Evolutionary conservation across 2,888 invertebrate species (phyloP), one percentile per base, ranked within the genome.

Genomic region (Cataglyphis rosenhaueri): DNA sequence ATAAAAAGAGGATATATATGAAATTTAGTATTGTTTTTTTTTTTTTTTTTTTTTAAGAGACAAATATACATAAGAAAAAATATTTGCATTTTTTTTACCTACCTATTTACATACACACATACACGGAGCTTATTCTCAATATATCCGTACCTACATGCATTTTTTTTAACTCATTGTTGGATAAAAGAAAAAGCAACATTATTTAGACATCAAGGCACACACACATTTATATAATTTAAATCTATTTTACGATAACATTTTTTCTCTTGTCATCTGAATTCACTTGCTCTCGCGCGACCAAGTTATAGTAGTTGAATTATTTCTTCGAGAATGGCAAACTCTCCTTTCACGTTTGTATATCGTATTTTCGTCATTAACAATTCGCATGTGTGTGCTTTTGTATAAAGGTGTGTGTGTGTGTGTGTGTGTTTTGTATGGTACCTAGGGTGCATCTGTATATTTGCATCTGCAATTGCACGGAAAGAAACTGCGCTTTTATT

Each of bases 261-360:
- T 79, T 81, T 44, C 12, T 6, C 61, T 68, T 66, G 55, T 81
- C 74, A 55, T 64, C 38, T 61, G 76, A 68, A 65, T 82, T 84
- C 75, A 66, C 59, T 29, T 44, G 70, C 38, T 71, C 65, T 21
- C 15, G 44, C 65, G 25, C 9, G 44, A 64, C 18, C 44, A 35
- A 32, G 32, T 35, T 64, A 62, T 35, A 15, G 32, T 64, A 48
- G 32, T 3, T 52, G 35, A 75, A 75, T 75, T 74, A 74, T 74
- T 74, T 74, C 32, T 32, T 10, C 15, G 48, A 3, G 8, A 52
- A 64, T 32, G 18, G 25, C 18, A 10, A 74, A 21, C 25, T 74
- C 21, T 52, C 62, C 62, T 74, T 52, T 62, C 35, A 62, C 21
- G 15, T 48, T 18, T 41, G 41, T 15, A 15, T 15, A 70, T 65